phyloP scores from a whole-genome alignment of 2,797 vertebrate species.

The Cetoscarus ocellatus region DNA sequence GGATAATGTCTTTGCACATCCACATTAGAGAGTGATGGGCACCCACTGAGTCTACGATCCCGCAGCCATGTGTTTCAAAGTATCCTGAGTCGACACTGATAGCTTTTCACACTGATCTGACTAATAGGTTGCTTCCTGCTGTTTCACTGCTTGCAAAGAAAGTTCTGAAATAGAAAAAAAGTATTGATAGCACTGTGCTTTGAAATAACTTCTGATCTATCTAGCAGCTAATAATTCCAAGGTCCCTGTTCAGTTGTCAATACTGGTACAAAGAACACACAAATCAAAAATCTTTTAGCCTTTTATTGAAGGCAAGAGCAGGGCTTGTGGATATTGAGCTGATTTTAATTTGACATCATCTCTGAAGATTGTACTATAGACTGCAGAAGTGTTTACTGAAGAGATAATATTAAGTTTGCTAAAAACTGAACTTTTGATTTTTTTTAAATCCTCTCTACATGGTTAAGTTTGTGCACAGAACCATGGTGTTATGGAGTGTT shows the following conservation, averaged over 20 bases:
- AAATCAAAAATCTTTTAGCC: neutral
- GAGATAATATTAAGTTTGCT: too few relatives aligned
- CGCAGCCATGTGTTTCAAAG: constrained; percentile 15
- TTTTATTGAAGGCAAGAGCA: neutral
- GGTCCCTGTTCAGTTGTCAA: constrained; percentile 11
- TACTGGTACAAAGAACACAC: constrained; percentile 14
- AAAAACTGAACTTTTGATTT: too few relatives aligned
- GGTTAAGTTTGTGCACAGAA: too few relatives aligned
- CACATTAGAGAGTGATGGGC: constrained; percentile 2
- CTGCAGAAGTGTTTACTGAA: too few relatives aligned
- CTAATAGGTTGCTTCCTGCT: constrained; percentile 39
- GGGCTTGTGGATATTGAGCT: neutral
- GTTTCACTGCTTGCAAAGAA: constrained; percentile 33
- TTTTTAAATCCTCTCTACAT: too few relatives aligned
- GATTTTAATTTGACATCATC: too few relatives aligned
- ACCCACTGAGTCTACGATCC: constrained; percentile 26
- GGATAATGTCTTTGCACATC: constrained; percentile 13
- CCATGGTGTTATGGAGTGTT: too few relatives aligned
- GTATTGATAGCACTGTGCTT: neutral
- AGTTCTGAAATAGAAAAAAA: constrained; percentile 23
- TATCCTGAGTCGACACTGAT: constrained; percentile 30
- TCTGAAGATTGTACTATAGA: too few relatives aligned
- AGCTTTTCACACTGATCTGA: constrained; percentile 18
- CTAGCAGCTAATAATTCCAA: constrained; percentile 6
- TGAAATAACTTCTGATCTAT: neutral